phyloP scores from a whole-genome alignment of 2,888 invertebrate species.

The Cataglyphis altisquamis region DNA sequence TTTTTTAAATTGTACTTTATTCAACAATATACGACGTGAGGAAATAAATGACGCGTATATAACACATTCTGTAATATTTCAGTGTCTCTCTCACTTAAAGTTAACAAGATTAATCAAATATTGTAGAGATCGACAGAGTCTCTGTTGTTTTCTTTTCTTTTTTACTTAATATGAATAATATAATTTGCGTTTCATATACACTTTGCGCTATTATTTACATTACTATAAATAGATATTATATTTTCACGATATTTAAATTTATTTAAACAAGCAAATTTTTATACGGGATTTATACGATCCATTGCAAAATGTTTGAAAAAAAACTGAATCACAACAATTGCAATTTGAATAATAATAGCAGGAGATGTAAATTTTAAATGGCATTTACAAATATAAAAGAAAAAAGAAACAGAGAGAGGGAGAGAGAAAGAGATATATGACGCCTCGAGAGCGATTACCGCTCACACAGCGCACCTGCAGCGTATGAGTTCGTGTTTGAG shows the following conservation, averaged over 20 bases:
- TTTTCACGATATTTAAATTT: background rate
- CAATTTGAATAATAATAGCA: conserved; percentile 25
- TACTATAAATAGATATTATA: background rate
- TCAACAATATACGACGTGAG: no score
- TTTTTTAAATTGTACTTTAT: no score
- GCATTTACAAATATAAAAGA: background rate
- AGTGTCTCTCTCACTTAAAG: background rate
- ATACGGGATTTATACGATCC: background rate
- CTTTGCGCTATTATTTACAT: background rate
- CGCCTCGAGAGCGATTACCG: conserved; percentile 49
- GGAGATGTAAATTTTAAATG: conserved; percentile 2
- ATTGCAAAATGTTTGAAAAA: background rate
- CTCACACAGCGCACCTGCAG: conserved; percentile 59
- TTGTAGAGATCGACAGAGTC: background rate
- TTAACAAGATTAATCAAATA: conserved; percentile 2
- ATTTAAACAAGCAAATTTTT: background rate
- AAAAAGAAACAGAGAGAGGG: background rate
- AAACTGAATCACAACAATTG: background rate
- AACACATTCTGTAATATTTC: conserved; percentile 24
- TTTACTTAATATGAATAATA: background rate
- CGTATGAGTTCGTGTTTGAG: conserved; percentile 29
- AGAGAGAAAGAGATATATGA: conserved; percentile 10
- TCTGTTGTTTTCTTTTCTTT: background rate
- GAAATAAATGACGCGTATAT: no score
- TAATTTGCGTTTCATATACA: background rate